Conservation (phyloP, 2,797 vertebrate genomes). For the Fringilla coelebs region DNA sequence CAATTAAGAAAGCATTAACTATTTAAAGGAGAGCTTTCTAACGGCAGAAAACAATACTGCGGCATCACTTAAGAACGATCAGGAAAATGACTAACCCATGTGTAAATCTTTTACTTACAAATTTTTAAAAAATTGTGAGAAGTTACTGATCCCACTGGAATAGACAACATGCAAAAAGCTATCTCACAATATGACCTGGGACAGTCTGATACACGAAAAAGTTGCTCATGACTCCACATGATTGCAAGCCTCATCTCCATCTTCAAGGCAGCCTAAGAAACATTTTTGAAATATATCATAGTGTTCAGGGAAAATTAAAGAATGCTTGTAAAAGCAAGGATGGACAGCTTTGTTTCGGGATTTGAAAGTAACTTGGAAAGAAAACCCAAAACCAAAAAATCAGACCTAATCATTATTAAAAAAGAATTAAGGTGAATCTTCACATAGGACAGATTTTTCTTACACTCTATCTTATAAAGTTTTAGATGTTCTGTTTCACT, state of each 20-base stretch:
- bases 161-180: background rate
- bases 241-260: background rate
- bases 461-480: background rate
- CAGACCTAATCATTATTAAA: background rate
- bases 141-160: background rate
- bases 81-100: background rate
- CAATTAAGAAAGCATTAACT: constrained; percentile 16
- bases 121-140: background rate
- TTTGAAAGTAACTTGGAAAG: background rate
- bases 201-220: background rate
- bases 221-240: background rate
- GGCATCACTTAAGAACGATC: background rate
- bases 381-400: background rate
- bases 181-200: background rate
- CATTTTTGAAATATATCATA: background rate
- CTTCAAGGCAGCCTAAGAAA: background rate
- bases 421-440: background rate
- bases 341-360: background rate
- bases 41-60: background rate
- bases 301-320: background rate
- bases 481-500: background rate
- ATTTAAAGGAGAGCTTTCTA: background rate
- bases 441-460: background rate
- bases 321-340: background rate
- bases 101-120: background rate